Base-by-base conservation (phyloP, 2,888 invertebrate genomes). In the Hydraecia micacea region DNA sequence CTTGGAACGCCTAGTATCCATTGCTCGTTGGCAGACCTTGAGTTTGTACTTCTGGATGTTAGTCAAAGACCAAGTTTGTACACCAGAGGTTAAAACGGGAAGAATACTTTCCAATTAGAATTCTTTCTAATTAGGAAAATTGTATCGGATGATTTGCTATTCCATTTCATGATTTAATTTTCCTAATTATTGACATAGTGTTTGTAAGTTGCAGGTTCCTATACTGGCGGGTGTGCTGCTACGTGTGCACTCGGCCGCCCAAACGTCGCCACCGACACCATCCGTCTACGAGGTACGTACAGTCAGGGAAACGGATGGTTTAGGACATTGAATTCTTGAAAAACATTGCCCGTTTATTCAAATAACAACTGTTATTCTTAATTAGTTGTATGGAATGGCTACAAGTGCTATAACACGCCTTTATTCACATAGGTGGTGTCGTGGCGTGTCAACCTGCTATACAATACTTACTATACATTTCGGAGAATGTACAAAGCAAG, bases 141-240 rank as follows among this genome's bases (percentile, higher is more conserved):
- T 18, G 5, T 25, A 25, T 36, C 9, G 6, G 49, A 18, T n/a
- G 15, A 5, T 52, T 32, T 32, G 18, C 3, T 25, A 69, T 15
- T 52, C 25, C 49, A 49, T 39, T 39, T 39, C 39, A 39, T 39
- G 36, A 36, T 36, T 39, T 25, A 5, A 4, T 32, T 18, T 52
- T 52, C 18, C 1, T 3, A 11, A 52, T 18, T 15, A 55, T n/a
- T n/a, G 0, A 25, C 15, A 25, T 32, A 4, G 36, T n/a, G 36
- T 36, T 36, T 62, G 13, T 7, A 62, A 62, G 2, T 36, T 80
- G 0, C 88, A 98, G 98, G 86, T 99, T 99, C 92, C 95, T 99
- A n/a, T 99, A 99, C 93, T 99, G 99, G 99, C 98, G 98, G 77
- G 98, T 98, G 6, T 99, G 99, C 91, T 99, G 99, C 92, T 99